Evolutionary conservation across 2,113 vertebrate species (phyloP), one percentile per base, ranked within the genome.

Genomic region (Haemorhous mexicanus): DNA sequence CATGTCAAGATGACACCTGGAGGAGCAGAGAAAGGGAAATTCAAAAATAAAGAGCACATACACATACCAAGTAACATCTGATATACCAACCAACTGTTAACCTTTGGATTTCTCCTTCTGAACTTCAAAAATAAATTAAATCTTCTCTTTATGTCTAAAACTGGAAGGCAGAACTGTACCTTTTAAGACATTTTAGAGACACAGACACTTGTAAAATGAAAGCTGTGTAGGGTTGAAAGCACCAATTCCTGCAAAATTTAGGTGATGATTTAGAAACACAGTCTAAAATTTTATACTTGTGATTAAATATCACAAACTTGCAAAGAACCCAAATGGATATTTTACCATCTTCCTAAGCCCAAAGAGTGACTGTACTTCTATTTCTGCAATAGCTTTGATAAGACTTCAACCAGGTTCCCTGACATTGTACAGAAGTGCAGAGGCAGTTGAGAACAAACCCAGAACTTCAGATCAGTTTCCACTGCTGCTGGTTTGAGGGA

Each of bases 1-100:
- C 47, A 53, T 79, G 87, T 93, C 93, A 95, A 87, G 88, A 89
- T 93, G 95, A 92, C 90, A 97, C 88, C 91, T 96, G 84, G 81
- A 96, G 74, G 64, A 84, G 92, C 24, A 96, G 33, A 93, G 62
- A 80, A 94, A 89, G 84, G 64, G 53, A 92, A 89, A 81, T 27
- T 73, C 77, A 86, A 75, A 92, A 95, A 93, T 91, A 83, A 75
- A 91, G 90, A 86, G 68, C 64, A 89, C 68, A 92, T 53, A 89
- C 61, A 84, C 39, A 55, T 72, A 81, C 16, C 80, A 94, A 84
- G 77, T 73, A 72, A 69, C 44, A 78, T 90, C 76, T 92, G 85
- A 93, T 90, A 27, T 11, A 90, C 61, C 90, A 88, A 75, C 78
- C 87, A 93, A 92, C 80, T 56, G 58, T 44, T 85, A 94, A 94